Base-by-base conservation (phyloP, 2,888 invertebrate genomes). In the Alsophila aescularia region DNA sequence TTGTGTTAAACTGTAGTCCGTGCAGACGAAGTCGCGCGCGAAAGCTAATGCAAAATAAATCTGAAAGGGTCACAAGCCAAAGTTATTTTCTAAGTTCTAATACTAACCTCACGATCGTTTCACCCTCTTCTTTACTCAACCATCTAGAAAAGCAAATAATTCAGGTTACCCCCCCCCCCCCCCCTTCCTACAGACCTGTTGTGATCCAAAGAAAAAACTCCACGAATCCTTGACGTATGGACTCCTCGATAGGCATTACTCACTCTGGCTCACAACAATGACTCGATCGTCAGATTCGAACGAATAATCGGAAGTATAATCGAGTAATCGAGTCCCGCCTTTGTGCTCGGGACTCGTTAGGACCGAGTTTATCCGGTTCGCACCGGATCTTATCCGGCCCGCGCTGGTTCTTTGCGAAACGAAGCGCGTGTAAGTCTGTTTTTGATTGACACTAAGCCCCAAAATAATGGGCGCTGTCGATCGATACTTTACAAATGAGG, bases 381-480 rank as follows among this genome's bases (percentile, higher is more conserved):
- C 66, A 66, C 58, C 64, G 67, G 67, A 72, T 74, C 73, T 75
- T 69, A 75, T 73, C 73, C 70, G 62, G 57, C 21, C 48, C 42
- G 35, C 56, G 58, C 39, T 59, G 66, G 66, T 73, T 70, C 73
- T 73, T 70, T 71, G 68, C 71, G 72, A 67, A 48, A 49, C 53
- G 56, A 68, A 67, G 73, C 73, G 74, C 72, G 72, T 72, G 71
- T 75, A 70, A 75, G 73, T 73, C 78, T 75, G 77, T 67, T 65
- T 78, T 77, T 84, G 83, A 83, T 82, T 83, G 84, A 84, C 84
- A 83, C 77, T 84, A 79, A 85, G 78, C 79, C 75, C 58, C 64
- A 58, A 73, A 71, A 76, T 79, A 83, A 81, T 70, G 75, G 78
- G 52, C 64, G 57, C 53, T 54, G 64, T 66, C 72, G 70, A 73